phyloP scores from a whole-genome alignment of 53 echinoderm and acorn worm genomes.

The Temnopleurus reevesii region DNA sequence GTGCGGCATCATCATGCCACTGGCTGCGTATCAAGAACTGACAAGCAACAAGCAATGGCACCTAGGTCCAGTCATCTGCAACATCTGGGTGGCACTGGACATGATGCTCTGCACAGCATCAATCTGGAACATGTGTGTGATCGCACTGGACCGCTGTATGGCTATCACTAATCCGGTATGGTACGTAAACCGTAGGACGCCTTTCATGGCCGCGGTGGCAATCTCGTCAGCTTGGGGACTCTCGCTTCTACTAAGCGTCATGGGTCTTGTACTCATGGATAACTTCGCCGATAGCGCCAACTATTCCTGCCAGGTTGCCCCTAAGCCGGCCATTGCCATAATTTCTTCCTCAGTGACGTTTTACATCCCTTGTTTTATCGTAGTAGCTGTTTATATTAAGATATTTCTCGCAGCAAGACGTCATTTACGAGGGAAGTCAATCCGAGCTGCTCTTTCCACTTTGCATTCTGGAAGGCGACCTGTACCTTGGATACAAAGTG shows the following conservation, averaged over 20 bases:
- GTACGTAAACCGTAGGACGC: conserved; percentile 87
- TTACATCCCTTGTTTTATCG: conserved; percentile 92
- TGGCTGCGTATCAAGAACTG: conserved; percentile 79
- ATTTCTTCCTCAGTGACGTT: conserved; percentile 89
- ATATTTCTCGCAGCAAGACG: conserved; percentile 91
- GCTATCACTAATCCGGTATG: conserved; percentile 90
- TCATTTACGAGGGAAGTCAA: conserved; percentile 45
- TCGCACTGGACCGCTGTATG: conserved; percentile 87
- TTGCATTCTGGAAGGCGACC: not conserved
- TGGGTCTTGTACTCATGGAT: conserved; percentile 77
- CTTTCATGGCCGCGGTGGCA: conserved; percentile 73
- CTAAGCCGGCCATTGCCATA: conserved; percentile 83
- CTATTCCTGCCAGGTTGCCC: conserved; percentile 72
- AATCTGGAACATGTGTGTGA: conserved; percentile 92
- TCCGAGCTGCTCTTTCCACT: conserved; percentile 14
- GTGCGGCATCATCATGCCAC: conserved; percentile 47
- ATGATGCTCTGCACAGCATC: conserved; percentile 91
- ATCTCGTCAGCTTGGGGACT: conserved; percentile 79
- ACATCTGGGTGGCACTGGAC: conserved; percentile 91
- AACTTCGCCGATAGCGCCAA: conserved; percentile 67
- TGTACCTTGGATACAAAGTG: no score
- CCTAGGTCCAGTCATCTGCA: conserved; percentile 82
- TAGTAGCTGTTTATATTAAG: conserved; percentile 87
- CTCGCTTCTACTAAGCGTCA: conserved; percentile 84
- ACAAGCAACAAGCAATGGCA: conserved; percentile 74